Conservation (phyloP, 2,888 invertebrate genomes). For the Chaetoderma sp. region DNA sequence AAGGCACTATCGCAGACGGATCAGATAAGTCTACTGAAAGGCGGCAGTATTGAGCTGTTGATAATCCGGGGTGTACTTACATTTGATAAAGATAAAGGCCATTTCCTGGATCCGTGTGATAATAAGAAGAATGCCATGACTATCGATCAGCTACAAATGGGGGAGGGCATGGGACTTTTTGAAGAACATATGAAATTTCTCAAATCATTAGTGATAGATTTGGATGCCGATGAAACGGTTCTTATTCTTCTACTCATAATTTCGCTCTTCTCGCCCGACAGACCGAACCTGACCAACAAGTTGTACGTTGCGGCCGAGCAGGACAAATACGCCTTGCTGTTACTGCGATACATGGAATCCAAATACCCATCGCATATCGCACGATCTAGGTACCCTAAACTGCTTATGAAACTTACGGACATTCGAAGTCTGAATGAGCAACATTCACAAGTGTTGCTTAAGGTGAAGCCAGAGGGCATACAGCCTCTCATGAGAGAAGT, state of each 20-base stretch:
- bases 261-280: conserved; percentile 87
- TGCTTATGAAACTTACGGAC: conserved; percentile 92
- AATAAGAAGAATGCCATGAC: conserved; percentile 78
- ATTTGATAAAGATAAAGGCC: conserved; percentile 89
- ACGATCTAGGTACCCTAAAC: conserved; percentile 64
- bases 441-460: conserved; percentile 90
- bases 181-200: conserved; percentile 70
- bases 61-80: conserved; percentile 92
- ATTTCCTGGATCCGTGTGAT: conserved; percentile 79
- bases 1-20: conserved; percentile 96
- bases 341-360: conserved; percentile 65
- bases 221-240: conserved; percentile 87
- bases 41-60: conserved; percentile 97
- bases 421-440: conserved; percentile 91
- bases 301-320: conserved; percentile 64
- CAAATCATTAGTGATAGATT: conserved; percentile 80
- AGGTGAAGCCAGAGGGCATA: conserved; percentile 91
- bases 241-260: conserved; percentile 94
- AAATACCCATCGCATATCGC: conserved; percentile 57
- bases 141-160: conserved; percentile 89
- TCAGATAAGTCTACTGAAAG: conserved; percentile 90
- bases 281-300: conserved; percentile 76
- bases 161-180: conserved; percentile 69
- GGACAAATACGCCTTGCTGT: conserved; percentile 66
- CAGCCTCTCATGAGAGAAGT: conserved; percentile 95